These are phyloP conservation scores for Nerophis lumbriciformis DNA, from an alignment of 2,113 vertebrate genomes.

Conservation along the genomic window DNA sequence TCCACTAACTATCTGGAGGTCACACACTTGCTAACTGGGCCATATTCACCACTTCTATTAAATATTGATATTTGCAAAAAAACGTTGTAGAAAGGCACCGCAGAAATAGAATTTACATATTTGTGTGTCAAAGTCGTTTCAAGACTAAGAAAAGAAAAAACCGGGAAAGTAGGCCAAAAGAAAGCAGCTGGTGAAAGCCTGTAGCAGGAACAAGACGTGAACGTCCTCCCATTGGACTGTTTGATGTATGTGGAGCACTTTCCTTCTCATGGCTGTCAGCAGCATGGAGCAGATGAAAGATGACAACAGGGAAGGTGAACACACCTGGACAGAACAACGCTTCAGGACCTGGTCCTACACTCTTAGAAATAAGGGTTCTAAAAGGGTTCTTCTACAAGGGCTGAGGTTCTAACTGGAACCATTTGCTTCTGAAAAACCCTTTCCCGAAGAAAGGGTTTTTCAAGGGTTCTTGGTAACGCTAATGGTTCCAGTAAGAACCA, in stretches of 20 bases:
- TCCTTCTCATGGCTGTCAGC: slow-evolving; percentile 41
- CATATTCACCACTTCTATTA: slow-evolving; percentile 7
- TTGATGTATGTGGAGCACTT: slow-evolving; percentile 42
- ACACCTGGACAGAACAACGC: slow-evolving; percentile 43
- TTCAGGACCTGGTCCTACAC: slow-evolving; percentile 16
- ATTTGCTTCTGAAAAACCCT: too few relatives aligned
- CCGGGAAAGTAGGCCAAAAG: slow-evolving; percentile 41
- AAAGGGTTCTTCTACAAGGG: too few relatives aligned
- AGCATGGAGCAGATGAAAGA: slow-evolving; percentile 34
- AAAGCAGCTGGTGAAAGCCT: slow-evolving; percentile 36
- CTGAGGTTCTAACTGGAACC: too few relatives aligned
- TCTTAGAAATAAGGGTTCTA: too few relatives aligned
- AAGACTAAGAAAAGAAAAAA: slow-evolving; percentile 16
- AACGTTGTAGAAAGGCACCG: slow-evolving; percentile 6
- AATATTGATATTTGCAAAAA: slow-evolving; percentile 16
- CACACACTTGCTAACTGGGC: slow-evolving; percentile 26
- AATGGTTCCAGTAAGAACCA: too few relatives aligned
- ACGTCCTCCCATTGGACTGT: slow-evolving; percentile 41
- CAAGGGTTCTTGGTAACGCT: too few relatives aligned
- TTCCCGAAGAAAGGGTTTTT: too few relatives aligned
- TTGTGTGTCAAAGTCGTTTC: slow-evolving; percentile 9
- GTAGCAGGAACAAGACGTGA: slow-evolving; percentile 36
- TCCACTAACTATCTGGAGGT: slow-evolving; percentile 6
- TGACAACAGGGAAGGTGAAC: slow-evolving; percentile 26
- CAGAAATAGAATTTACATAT: slow-evolving; percentile 7